Evolutionary conservation across 2,113 vertebrate genomes (phyloP).

Genomic region (Arizona elegans): DNA sequence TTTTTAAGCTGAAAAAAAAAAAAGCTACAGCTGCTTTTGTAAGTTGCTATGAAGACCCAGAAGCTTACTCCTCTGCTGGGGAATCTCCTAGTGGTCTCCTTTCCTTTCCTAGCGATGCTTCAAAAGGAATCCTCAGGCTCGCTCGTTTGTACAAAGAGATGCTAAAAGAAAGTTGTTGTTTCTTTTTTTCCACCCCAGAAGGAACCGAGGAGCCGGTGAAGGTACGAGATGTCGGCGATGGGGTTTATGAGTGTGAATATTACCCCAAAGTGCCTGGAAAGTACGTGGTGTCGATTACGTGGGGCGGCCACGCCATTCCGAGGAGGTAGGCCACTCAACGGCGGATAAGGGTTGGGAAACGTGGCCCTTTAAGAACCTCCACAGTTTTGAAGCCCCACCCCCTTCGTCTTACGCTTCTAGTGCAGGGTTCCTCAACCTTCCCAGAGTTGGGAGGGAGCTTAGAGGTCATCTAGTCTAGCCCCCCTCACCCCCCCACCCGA

Average conservation of each 20-base stretch:
- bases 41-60: background rate
- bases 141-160: rapidly evolving
- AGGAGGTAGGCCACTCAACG: constrained; percentile 77
- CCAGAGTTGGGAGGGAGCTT: too few relatives aligned
- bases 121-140: background rate
- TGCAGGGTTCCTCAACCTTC: too few relatives aligned
- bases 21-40: background rate
- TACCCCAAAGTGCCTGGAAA: constrained; percentile 81
- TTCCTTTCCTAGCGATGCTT: background rate
- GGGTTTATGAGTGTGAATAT: constrained; percentile 87
- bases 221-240: constrained; percentile 77
- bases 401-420: background rate
- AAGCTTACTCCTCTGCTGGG: background rate
- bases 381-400: background rate
- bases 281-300: constrained; percentile 82
- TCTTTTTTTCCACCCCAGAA: constrained; percentile 57
- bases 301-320: constrained; percentile 87
- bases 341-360: background rate
- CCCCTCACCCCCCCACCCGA: too few relatives aligned
- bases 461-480: too few relatives aligned
- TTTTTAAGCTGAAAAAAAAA: background rate
- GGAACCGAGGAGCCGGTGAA: constrained; percentile 87
- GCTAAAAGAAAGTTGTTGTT: too few relatives aligned
- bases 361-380: background rate
- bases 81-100: background rate